A percentile compares a stretch with the other conserved stretches of the same genome.
These are phyloP conservation scores for Salvator merianae DNA, from an alignment of 2,113 vertebrate genomes.

Conservation along the genomic window DNA sequence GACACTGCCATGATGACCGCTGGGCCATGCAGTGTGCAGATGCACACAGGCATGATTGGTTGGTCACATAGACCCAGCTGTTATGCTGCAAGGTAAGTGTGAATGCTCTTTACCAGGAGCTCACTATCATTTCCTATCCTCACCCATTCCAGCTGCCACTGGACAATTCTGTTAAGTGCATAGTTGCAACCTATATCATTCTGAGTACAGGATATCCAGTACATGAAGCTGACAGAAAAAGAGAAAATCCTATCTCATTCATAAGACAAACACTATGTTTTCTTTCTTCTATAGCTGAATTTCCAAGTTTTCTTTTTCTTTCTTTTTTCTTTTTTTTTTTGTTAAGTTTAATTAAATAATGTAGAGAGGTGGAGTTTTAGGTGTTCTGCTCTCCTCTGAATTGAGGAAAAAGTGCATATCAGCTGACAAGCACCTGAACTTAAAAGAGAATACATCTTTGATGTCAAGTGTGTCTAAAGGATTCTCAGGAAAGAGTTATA, in stretches of 20 bases:
- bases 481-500: constrained; percentile 60
- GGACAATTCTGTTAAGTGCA: too few species aligned
- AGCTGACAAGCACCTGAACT: constrained; percentile 42
- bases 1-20: too few species aligned
- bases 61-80: too few species aligned
- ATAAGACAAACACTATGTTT: background rate
- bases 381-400: constrained; percentile 32
- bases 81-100: too few species aligned
- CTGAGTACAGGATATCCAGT: background rate
- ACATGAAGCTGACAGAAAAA: constrained; percentile 25
- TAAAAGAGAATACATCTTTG: constrained; percentile 54
- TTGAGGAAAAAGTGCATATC: constrained; percentile 42
- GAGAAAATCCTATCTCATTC: background rate
- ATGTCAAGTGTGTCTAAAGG: constrained; percentile 62
- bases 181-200: background rate
- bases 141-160: too few species aligned
- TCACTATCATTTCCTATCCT: too few species aligned
- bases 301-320: constrained; percentile 25
- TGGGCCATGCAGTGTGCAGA: too few species aligned
- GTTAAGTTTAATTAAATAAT: constrained; percentile 48
- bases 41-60: too few species aligned
- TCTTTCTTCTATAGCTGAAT: constrained; percentile 15
- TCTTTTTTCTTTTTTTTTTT: background rate
- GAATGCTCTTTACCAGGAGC: too few species aligned
- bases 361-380: constrained; percentile 11